phyloP scores from a whole-genome alignment of 2,888 invertebrate species.

The Ophraella communa region DNA sequence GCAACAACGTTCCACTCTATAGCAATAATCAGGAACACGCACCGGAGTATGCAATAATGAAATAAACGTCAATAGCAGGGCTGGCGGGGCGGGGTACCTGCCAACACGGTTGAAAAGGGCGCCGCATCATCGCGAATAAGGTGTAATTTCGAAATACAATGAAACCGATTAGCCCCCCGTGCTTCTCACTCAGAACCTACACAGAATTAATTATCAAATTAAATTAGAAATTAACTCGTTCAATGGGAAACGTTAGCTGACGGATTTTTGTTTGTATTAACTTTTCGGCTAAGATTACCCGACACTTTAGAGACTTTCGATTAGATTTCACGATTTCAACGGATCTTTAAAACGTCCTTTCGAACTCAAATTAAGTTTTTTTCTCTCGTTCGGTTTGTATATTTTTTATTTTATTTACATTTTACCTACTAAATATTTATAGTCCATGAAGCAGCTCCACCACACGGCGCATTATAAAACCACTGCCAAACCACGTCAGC shows the following conservation, averaged over 20 bases:
- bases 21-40: slow-evolving; percentile 45
- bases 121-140: slow-evolving; percentile 39
- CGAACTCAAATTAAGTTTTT: not conserved
- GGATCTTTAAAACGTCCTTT: not conserved
- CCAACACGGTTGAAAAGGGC: slow-evolving; percentile 15
- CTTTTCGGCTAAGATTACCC: slow-evolving; percentile 25
- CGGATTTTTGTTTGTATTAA: slow-evolving; percentile 36
- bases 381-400: not conserved
- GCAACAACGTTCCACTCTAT: slow-evolving; percentile 21
- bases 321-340: slow-evolving; percentile 15
- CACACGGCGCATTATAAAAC: no score
- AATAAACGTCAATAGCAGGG: slow-evolving; percentile 54
- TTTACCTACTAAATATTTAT: no score
- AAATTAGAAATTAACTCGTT: slow-evolving; percentile 64
- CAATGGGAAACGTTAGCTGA: slow-evolving; percentile 49
- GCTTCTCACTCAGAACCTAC: slow-evolving; percentile 40
- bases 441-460: no score
- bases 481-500: no score
- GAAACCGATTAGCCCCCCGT: slow-evolving; percentile 60
- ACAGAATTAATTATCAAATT: slow-evolving; percentile 64
- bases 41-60: slow-evolving; percentile 48
- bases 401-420: no score
- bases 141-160: slow-evolving; percentile 59
- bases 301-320: slow-evolving; percentile 22
- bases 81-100: slow-evolving; percentile 40